Evolutionary conservation across 2,888 invertebrate species (phyloP), one percentile per base, ranked within the genome.

Genomic region (Rhagonycha fulva): DNA sequence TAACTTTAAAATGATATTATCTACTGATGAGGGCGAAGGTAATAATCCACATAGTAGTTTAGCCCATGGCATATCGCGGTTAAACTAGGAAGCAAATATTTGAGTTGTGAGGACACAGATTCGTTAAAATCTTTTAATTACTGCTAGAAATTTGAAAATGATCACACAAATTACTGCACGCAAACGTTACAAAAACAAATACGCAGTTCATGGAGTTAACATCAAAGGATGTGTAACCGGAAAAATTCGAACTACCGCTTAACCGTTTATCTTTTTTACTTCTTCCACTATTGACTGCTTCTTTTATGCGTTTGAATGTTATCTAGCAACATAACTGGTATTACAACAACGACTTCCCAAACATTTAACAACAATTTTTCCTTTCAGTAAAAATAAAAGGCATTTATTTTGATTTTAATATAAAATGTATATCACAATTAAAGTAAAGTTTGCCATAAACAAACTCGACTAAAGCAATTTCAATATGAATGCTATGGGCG

Each of bases 401-500:
- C 47, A n/a, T n/a, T 32, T 32, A 32, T 32, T 47, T 47, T 47
- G n/a, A n/a, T 2, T 72, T 62, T 75, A 71, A 76, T 24, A 62
- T 73, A 70, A 72, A 70, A 76, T 76, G 70, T 73, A 72, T 76
- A 72, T 73, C 61, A 74, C 69, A 76, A 76, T 75, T 77, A 75
- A 72, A 67, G 70, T 77, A 71, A 77, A 72, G 72, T 74, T 74
- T 72, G 63, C 67, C 69, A 67, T 77, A 77, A 77, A 77, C 77
- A 77, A 77, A 77, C 77, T 77, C 72, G 71, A 71, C 75, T 76
- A 77, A 78, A 78, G 81, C 80, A 80, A 80, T 81, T 80, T 81
- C 79, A 81, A 82, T 81, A 77, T 76, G 79, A 80, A 80, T 80
- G 79, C 79, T 80, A 80, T 78, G 75, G 81, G 70, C 76, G 77